These are phyloP conservation scores for Ceratoteleas bidentatus DNA, from an alignment of 1,140 invertebrate species.

Conservation along the genomic window DNA sequence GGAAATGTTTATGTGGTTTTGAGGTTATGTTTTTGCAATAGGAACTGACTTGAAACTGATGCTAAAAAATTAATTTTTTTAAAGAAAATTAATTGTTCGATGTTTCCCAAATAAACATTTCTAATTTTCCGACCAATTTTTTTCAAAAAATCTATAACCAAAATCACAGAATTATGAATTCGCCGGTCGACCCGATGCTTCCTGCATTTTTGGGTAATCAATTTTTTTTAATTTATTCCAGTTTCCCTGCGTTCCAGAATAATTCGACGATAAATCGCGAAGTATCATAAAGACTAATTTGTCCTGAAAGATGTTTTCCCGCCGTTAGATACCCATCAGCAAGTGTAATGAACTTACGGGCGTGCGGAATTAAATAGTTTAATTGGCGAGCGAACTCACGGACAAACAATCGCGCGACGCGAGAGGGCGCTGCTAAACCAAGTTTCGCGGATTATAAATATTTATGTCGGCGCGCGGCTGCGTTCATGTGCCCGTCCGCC, in stretches of 20 bases:
- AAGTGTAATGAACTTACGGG: constrained; percentile 10
- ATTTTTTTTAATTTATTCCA: too few relatives aligned
- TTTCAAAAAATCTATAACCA: too few relatives aligned
- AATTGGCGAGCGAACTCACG: constrained; percentile 19
- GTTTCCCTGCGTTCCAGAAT: neutral
- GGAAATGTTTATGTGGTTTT: too few relatives aligned
- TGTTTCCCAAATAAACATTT: too few relatives aligned
- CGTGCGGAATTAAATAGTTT: constrained; percentile 18
- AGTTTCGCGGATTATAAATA: constrained; percentile 29
- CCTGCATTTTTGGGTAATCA: too few relatives aligned
- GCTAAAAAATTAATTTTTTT: too few relatives aligned
- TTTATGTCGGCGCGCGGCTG: constrained; percentile 2
- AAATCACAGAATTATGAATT: too few relatives aligned
- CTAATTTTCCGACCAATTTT: too few relatives aligned
- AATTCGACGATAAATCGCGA: constrained; percentile 3
- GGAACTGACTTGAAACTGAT: too few relatives aligned
- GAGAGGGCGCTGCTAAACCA: constrained; percentile 1
- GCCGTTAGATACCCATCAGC: constrained; percentile 1
- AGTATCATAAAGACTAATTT: constrained; percentile 19
- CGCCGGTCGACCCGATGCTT: too few relatives aligned
- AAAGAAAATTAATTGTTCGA: too few relatives aligned
- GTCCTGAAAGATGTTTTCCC: constrained; percentile 7
- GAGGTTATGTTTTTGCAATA: too few relatives aligned
- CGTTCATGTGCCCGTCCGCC: neutral
- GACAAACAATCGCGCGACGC: constrained; percentile 16